A percentile compares a stretch with the other conserved stretches of the same genome.
phyloP scores from a whole-genome alignment of 1,140 invertebrate species.

The Drosophila nebulosa region DNA sequence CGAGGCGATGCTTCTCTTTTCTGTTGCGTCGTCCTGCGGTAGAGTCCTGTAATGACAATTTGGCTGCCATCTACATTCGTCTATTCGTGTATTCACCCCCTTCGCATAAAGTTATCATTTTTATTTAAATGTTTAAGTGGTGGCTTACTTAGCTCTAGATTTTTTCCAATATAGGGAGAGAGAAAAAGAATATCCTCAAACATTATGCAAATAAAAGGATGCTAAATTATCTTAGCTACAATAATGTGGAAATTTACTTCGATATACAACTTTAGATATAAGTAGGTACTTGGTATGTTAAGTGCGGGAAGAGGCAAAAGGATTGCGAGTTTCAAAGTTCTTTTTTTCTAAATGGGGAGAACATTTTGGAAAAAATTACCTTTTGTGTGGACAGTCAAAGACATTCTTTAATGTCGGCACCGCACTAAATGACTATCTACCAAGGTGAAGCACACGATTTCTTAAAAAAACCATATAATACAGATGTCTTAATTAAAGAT shows the following conservation, averaged over 20 bases:
- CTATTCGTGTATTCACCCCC: slow-evolving; percentile 54
- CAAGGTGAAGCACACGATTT: too few relatives aligned
- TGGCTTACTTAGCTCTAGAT: slow-evolving; percentile 9
- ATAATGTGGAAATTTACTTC: not conserved
- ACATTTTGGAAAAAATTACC: too few relatives aligned
- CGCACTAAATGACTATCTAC: too few relatives aligned
- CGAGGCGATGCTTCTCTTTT: slow-evolving; percentile 26
- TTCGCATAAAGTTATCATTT: slow-evolving; percentile 79
- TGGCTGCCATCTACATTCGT: slow-evolving; percentile 30
- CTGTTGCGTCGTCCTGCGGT: slow-evolving; percentile 56
- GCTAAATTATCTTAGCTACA: not conserved
- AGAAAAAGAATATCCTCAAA: slow-evolving; percentile 39
- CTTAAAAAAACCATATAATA: too few relatives aligned
- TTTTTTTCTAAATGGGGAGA: not conserved
- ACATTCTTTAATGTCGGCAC: too few relatives aligned
- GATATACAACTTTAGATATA: not conserved
- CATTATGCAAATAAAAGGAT: slow-evolving; percentile 22
- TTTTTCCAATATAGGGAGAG: not conserved
- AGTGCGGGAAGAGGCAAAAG: not conserved
- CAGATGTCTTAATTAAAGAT: too few relatives aligned
- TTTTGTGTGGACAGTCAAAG: too few relatives aligned
- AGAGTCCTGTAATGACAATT: slow-evolving; percentile 71
- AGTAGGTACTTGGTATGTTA: not conserved
- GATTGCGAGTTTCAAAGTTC: not conserved
- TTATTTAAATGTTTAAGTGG: slow-evolving; percentile 78